A percentile compares a stretch with the other conserved stretches of the same genome.
Evolutionary conservation across 2,797 vertebrate species (phyloP).

Genomic region (Diglossa cyanea): DNA sequence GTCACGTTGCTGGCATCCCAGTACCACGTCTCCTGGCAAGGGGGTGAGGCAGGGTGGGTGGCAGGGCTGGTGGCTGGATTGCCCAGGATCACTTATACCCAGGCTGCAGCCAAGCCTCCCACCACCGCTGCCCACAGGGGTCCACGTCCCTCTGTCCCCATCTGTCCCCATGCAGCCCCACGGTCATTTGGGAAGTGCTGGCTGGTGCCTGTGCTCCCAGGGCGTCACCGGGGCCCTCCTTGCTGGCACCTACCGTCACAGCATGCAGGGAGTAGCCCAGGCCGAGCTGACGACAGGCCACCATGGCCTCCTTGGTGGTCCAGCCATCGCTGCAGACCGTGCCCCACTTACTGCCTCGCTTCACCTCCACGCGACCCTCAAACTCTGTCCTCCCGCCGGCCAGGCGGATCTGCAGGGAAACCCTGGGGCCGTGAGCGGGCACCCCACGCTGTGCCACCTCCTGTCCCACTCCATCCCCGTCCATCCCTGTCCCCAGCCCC

Average conservation of each 20-base stretch:
- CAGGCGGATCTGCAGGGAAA: constrained; percentile 84
- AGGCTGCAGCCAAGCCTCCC: not conserved
- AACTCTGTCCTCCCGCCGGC: constrained; percentile 82
- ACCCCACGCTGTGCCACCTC: accelerated
- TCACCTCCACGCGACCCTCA: constrained; percentile 90
- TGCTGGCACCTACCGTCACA: constrained; percentile 82
- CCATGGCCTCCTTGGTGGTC: constrained; percentile 90
- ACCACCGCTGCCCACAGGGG: not conserved
- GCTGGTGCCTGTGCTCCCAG: not conserved
- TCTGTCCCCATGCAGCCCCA: not conserved
- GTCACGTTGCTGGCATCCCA: constrained; percentile 94
- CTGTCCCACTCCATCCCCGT: accelerated
- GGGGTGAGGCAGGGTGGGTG: not conserved
- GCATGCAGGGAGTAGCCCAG: constrained; percentile 90
- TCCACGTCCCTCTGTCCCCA: not conserved
- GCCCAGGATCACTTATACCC: accelerated
- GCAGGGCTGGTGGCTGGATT: not conserved
- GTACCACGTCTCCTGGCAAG: constrained; percentile 95
- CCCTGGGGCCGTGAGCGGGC: constrained; percentile 77
- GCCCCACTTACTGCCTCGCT: constrained; percentile 87
- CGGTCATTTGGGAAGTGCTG: accelerated
- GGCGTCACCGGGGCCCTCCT: not conserved
- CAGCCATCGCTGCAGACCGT: constrained; percentile 89
- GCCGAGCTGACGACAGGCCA: constrained; percentile 90
- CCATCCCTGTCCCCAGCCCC: too few relatives aligned